Evolutionary conservation across 2,888 invertebrate genomes (phyloP).

Genomic region (Eurytoma adleriae): DNA sequence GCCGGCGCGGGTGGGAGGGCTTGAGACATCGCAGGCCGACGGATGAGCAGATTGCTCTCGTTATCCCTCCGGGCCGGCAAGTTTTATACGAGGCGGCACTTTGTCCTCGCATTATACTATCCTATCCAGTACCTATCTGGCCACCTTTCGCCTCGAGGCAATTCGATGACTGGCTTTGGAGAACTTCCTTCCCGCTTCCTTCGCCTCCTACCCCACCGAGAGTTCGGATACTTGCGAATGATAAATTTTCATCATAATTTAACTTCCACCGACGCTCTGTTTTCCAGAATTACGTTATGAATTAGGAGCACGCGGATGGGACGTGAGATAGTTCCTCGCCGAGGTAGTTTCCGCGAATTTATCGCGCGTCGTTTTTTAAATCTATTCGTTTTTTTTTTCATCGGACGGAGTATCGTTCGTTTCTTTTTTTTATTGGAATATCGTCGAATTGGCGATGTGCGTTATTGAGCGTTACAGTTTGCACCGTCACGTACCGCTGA

Average conservation of each 20-base stretch:
- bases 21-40: constrained; percentile 65
- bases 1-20: constrained; percentile 54
- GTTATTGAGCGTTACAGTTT: no score
- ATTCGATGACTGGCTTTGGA: constrained; percentile 40
- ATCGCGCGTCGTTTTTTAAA: neutral
- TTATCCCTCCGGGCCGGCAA: constrained; percentile 66
- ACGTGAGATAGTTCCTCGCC: neutral
- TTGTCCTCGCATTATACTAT: constrained; percentile 62
- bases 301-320: neutral
- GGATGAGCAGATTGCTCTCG: constrained; percentile 68
- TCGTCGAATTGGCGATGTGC: no score
- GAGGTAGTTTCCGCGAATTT: neutral
- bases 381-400: no score
- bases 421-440: no score
- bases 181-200: constrained; percentile 15
- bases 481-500: no score
- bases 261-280: constrained; percentile 16
- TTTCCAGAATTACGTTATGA: neutral
- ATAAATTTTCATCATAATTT: constrained; percentile 56
- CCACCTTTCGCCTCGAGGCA: constrained; percentile 56
- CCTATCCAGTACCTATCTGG: constrained; percentile 31
- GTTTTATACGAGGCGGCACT: constrained; percentile 62
- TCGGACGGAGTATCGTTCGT: no score
- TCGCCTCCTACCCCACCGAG: neutral
- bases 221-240: constrained; percentile 60